A percentile compares a stretch with the other conserved stretches of the same genome.
These are phyloP conservation scores for Conus betulinus DNA, from an alignment of 1,140 invertebrate genomes.

Conservation along the genomic window DNA sequence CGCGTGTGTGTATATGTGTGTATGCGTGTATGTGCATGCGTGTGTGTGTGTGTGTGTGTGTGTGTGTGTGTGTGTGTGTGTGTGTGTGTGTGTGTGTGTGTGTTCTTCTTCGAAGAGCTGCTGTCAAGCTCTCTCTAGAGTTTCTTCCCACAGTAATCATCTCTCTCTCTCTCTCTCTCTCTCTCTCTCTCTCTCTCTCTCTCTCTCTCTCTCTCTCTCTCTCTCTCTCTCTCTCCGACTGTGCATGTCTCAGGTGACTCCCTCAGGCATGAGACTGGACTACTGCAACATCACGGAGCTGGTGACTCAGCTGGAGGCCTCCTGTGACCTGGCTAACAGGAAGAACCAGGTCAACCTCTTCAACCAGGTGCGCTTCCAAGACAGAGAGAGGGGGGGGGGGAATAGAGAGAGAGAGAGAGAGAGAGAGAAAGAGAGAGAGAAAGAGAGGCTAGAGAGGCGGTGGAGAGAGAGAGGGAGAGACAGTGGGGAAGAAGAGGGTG, in stretches of 20 bases:
- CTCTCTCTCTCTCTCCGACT: not conserved
- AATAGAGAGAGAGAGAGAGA: too few species aligned
- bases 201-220: not conserved
- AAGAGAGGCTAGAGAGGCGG: too few species aligned
- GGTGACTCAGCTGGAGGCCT: constrained; percentile 50
- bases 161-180: not conserved
- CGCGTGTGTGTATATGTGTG: too few species aligned
- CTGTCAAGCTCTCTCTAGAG: too few species aligned
- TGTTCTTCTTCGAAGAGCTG: too few species aligned
- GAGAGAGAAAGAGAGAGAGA: too few species aligned
- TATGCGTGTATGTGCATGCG: too few species aligned
- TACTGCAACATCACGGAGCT: constrained; percentile 67
- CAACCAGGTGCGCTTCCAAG: constrained; percentile 34
- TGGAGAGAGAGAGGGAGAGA: too few species aligned
- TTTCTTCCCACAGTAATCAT: not conserved
- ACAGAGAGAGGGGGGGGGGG: not conserved
- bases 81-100: too few species aligned
- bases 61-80: too few species aligned
- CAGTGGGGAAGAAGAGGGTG: too few species aligned
- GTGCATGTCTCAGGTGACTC: constrained; percentile 29
- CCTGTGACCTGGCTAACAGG: constrained; percentile 30
- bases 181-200: not conserved
- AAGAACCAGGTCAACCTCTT: constrained; percentile 18
- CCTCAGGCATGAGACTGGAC: constrained; percentile 53
- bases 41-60: too few species aligned